Evolutionary conservation across 2,797 vertebrate species (phyloP), one percentile per base, ranked within the genome.

Genomic region (Sardinella longiceps): DNA sequence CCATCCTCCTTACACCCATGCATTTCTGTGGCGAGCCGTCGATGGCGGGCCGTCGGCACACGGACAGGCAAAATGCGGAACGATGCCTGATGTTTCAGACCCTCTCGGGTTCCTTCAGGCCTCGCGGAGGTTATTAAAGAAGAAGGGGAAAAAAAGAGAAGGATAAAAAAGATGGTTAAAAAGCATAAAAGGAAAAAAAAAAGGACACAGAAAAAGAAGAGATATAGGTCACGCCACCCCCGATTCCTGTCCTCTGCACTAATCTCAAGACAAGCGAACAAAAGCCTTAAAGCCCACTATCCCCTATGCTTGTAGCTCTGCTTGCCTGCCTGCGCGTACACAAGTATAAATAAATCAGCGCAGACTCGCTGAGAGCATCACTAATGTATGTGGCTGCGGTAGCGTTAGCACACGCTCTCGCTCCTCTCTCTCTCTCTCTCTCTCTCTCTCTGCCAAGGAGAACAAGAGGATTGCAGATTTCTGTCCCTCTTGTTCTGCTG

Each of bases 261-360:
- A 50, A 87, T 87, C 84, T 83, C 58, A 80, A 87, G 81, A 88
- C 74, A 82, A 81, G 83, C 83, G 66, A 77, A 82, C 86, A 33
- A n/a, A 85, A 87, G 85, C 66, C 87, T 85, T 88, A 87, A 85
- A 85, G 84, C 77, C 77, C 43, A 23, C 28, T 77, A 63, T 58
- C 20, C n/a, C 80, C 70, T 11, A 20, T 84, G 81, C 39, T 77
- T 53, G 66, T 87, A 85, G 80, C 82, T 37, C 60, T 7, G n/a
- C 70, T 81, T 81, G 51, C 80, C 80, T 85, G 43, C 70, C 80
- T 85, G 43, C 70, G 81, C 86, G 81, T 87, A 86, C 81, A 86
- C 82, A 43, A 87, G 43, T 88, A 84, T 86, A 83, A 87, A 86
- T 87, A 89, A 86, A 86, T 85, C 20, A 88, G 28, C 81, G 58